Evolutionary conservation across 1,140 invertebrate species (phyloP).

Genomic region (Rhyzopertha dominica): DNA sequence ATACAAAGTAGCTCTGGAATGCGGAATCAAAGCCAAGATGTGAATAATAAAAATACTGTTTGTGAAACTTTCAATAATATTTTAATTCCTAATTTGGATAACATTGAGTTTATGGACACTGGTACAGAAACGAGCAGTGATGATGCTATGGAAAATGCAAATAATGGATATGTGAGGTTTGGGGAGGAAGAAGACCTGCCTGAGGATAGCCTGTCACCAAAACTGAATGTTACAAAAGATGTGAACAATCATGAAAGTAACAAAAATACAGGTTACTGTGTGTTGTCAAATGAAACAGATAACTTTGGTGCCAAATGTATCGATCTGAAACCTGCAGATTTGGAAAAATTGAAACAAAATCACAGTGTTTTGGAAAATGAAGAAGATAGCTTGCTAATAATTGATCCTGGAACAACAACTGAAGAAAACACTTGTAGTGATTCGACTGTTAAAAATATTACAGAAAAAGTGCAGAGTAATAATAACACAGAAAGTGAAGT

Average conservation of each 20-base stretch:
- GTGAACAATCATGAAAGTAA: constrained; percentile 26
- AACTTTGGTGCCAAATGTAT: constrained; percentile 29
- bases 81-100: constrained; percentile 45
- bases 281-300: constrained; percentile 24
- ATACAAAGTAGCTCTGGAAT: constrained; percentile 49
- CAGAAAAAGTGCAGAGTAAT: constrained; percentile 23
- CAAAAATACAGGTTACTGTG: constrained; percentile 37
- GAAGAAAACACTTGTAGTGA: constrained; percentile 49
- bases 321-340: constrained; percentile 30
- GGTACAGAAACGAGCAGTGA: constrained; percentile 60
- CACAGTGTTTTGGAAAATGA: constrained; percentile 48
- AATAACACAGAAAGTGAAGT: constrained; percentile 18
- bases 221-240: constrained; percentile 29
- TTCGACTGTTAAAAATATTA: constrained; percentile 43
- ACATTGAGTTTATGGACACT: constrained; percentile 72
- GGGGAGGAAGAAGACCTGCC: constrained; percentile 57
- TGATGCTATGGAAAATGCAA: constrained; percentile 51
- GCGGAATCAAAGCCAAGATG: constrained; percentile 18
- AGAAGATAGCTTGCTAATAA: constrained; percentile 54
- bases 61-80: constrained; percentile 41
- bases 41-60: constrained; percentile 21
- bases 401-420: constrained; percentile 55
- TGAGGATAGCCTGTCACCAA: constrained; percentile 53
- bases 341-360: constrained; percentile 29
- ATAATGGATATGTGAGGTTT: constrained; percentile 65